A percentile compares a stretch with the other conserved stretches of the same genome.
Conservation (phyloP, 2,888 invertebrate species). For the Acronicta leporina region DNA sequence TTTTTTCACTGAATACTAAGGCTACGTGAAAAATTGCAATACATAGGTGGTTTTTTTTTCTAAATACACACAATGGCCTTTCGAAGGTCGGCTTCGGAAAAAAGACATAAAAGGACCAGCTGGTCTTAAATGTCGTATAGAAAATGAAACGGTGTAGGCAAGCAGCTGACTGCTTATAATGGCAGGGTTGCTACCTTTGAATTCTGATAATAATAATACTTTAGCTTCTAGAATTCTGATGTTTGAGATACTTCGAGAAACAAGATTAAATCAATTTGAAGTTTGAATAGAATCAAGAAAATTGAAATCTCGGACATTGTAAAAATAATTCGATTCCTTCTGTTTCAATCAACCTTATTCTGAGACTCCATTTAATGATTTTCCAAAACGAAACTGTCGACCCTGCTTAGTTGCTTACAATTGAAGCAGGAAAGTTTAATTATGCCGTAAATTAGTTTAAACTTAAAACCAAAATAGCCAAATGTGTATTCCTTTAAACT, state of each 20-base stretch:
- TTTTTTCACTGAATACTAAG: not conserved
- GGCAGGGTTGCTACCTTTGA: conserved; percentile 56
- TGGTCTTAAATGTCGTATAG: conserved; percentile 57
- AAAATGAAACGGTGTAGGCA: conserved; percentile 44
- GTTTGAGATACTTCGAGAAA: not conserved
- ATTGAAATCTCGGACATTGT: no score
- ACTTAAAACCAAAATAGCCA: no score
- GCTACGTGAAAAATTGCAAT: conserved; percentile 32
- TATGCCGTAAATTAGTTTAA: no score
- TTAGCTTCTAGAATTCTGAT: not conserved
- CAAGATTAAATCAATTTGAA: no score
- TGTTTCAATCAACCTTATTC: no score
- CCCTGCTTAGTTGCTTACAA: no score
- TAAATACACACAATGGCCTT: conserved; percentile 38
- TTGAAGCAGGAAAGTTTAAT: no score
- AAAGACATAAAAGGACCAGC: conserved; percentile 62
- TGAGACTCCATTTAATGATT: no score
- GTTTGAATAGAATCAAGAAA: no score
- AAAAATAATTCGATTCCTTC: no score
- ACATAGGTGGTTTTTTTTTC: conserved; percentile 6
- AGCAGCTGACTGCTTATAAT: conserved; percentile 61
- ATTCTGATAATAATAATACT: not conserved
- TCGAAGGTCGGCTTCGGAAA: conserved; percentile 56
- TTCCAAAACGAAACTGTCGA: no score
- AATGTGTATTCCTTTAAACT: conserved; percentile 3